Percentiles rank a stretch among this genome's conserved stretches.
Evolutionary conservation across 37 sponge, comb jelly and placozoan genomes (phyloP).

Genomic region (Aplysina aerophoba): DNA sequence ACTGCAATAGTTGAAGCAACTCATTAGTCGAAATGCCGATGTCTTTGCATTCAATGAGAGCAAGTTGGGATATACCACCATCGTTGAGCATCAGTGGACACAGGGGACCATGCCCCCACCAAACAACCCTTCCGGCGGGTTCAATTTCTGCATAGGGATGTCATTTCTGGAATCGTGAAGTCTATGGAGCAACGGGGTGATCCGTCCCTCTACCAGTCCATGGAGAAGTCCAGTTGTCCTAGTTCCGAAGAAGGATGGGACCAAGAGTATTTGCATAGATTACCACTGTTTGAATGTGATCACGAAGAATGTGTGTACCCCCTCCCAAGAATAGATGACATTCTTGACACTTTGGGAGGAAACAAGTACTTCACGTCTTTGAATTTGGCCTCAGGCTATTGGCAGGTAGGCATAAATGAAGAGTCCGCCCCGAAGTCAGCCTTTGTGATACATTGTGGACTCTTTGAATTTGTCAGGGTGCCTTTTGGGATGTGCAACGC

Average conservation of each 20-base stretch:
- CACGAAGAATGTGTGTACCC: slow-evolving; percentile 64
- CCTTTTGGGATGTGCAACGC: slow-evolving; percentile 61
- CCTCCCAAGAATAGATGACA: slow-evolving; percentile 59
- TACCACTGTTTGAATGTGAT: slow-evolving; percentile 59
- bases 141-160: slow-evolving; percentile 25
- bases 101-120: slow-evolving; percentile 49
- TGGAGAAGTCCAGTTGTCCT: slow-evolving; percentile 63
- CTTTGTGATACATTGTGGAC: slow-evolving; percentile 34
- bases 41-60: too few relatives aligned
- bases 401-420: slow-evolving; percentile 57
- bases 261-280: slow-evolving; percentile 61
- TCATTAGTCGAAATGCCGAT: too few relatives aligned
- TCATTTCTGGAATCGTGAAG: slow-evolving; percentile 35
- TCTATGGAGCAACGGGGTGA: slow-evolving; percentile 50
- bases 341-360: slow-evolving; percentile 42
- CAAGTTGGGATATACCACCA: slow-evolving; percentile 54
- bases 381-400: slow-evolving; percentile 53
- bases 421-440: slow-evolving; percentile 32
- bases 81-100: slow-evolving; percentile 51
- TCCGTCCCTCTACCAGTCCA: slow-evolving; percentile 57
- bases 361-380: slow-evolving; percentile 40
- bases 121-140: slow-evolving; percentile 37
- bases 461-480: slow-evolving; percentile 47
- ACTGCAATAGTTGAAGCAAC: too few relatives aligned
- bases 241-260: slow-evolving; percentile 63